These are phyloP conservation scores for Hyalella azteca DNA, from an alignment of 2,888 invertebrate genomes.

Conservation along the genomic window DNA sequence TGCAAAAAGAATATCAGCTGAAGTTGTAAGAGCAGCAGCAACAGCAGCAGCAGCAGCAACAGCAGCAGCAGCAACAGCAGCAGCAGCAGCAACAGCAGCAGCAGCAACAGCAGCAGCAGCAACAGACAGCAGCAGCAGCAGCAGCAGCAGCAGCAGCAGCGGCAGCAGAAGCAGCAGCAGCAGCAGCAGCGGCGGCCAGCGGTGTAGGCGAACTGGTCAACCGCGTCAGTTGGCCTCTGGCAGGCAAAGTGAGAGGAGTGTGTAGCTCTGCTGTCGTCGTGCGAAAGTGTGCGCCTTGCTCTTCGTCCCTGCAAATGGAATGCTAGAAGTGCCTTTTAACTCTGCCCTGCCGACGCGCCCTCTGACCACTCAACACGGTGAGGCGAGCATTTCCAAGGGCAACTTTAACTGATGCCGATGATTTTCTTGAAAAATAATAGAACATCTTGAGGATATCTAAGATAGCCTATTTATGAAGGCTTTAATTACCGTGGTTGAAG, in stretches of 20 bases:
- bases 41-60: not conserved
- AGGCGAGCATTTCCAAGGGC: too few relatives aligned
- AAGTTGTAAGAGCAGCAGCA: not conserved
- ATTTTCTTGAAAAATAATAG: too few relatives aligned
- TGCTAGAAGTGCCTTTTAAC: not conserved
- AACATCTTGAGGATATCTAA: too few relatives aligned
- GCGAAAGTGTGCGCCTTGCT: not conserved
- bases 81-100: not conserved
- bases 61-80: not conserved
- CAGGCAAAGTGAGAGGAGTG: not conserved
- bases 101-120: conserved; percentile 3
- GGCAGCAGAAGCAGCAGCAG: not conserved
- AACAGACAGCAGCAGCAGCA: too few relatives aligned
- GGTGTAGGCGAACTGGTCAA: not conserved
- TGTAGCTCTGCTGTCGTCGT: not conserved
- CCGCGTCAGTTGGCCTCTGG: not conserved
- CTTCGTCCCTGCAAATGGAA: not conserved
- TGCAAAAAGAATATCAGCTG: not conserved
- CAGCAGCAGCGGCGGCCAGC: not conserved
- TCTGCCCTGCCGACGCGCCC: too few relatives aligned
- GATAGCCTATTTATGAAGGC: too few relatives aligned
- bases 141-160: not conserved
- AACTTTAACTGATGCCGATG: too few relatives aligned
- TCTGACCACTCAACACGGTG: too few relatives aligned
- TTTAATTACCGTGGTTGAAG: too few relatives aligned